These are phyloP conservation scores for Orchesella flavescens DNA, from an alignment of 2,888 invertebrate genomes.

Conservation along the genomic window DNA sequence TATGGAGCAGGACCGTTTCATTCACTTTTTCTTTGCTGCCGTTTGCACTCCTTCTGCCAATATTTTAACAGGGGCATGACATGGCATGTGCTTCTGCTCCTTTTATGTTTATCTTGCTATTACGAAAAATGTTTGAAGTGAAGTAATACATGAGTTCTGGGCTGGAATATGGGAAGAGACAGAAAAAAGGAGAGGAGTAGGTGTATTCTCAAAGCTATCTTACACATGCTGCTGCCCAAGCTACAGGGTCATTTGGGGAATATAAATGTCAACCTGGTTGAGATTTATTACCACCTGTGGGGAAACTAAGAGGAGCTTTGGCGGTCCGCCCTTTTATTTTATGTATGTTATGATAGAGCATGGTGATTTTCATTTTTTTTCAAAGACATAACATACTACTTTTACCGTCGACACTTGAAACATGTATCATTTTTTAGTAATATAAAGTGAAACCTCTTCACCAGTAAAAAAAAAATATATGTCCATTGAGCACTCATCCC, in stretches of 20 bases:
- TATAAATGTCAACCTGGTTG: conserved; percentile 67
- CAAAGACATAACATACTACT: conserved; percentile 19
- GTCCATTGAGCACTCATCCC: too few relatives aligned
- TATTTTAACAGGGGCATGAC: conserved; percentile 34
- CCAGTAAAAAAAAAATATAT: not conserved
- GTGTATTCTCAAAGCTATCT: conserved; percentile 20
- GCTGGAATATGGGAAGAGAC: not conserved
- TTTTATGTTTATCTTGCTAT: conserved; percentile 26
- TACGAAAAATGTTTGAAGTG: conserved; percentile 14
- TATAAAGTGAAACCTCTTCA: not conserved
- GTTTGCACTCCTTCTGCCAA: conserved; percentile 30
- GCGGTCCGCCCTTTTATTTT: conserved; percentile 44
- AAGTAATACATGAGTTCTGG: conserved; percentile 14
- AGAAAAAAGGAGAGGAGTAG: conserved; percentile 1
- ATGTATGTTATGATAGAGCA: conserved; percentile 48
- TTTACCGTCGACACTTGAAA: not conserved
- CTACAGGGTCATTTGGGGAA: conserved; percentile 66
- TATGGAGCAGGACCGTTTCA: not conserved
- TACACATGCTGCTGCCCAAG: conserved; percentile 24
- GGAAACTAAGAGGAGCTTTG: conserved; percentile 47
- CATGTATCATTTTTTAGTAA: conserved; percentile 23
- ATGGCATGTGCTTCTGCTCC: conserved; percentile 23
- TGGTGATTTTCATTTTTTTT: conserved; percentile 42
- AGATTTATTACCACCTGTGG: conserved; percentile 68
- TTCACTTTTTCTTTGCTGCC: not conserved